Base-by-base conservation (phyloP, 2,113 vertebrate species). In the Tragelaphus imberbis region DNA sequence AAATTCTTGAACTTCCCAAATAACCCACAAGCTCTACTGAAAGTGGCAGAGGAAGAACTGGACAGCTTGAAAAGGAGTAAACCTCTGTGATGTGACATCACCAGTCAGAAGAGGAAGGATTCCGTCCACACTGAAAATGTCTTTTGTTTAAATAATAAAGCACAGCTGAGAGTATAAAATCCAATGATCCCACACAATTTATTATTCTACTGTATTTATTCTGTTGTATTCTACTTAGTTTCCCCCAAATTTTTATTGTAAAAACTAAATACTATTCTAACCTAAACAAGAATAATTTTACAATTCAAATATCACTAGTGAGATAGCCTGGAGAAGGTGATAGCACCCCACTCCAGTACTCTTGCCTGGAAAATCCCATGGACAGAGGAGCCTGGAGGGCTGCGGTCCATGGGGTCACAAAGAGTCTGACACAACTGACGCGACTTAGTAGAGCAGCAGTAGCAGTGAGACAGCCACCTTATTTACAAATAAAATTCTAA, bases 101-200 rank as follows among this genome's bases (percentile, higher is more conserved):
- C 28, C 59, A 94, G 63, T 12, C 28, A 30, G 13, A 91, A 84
- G 11, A 63, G 16, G 21, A 71, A 77, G 33, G 25, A n/a, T 1
- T 5, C 6, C 7, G 56, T 55, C 30, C 25, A 90, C 44, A 30
- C 0, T 55, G 44, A 88, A 68, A 97, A 85, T 61, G 14, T 7
- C 47, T 68, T 98, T 95, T 97, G 55, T 84, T 90, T 36, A 68
- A 90, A 58, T 40, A 88, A 91, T 4, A 36, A 53, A 88, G 49
- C n/a, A 81, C 5, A 58, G 6, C 16, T 84, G 19, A 88, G 65
- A 81, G 36, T 2, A 91, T 71, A 51, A 47, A 44, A 40, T 44
- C 82, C 40, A 82, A 4, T 19, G 40, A 92, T 25, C 28, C 14
- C 9, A 33, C 36, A 68, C 3, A 56, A 92, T 30, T 44, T 49